phyloP scores from a whole-genome alignment of 2,113 vertebrate genomes.

The Gallinago media region DNA sequence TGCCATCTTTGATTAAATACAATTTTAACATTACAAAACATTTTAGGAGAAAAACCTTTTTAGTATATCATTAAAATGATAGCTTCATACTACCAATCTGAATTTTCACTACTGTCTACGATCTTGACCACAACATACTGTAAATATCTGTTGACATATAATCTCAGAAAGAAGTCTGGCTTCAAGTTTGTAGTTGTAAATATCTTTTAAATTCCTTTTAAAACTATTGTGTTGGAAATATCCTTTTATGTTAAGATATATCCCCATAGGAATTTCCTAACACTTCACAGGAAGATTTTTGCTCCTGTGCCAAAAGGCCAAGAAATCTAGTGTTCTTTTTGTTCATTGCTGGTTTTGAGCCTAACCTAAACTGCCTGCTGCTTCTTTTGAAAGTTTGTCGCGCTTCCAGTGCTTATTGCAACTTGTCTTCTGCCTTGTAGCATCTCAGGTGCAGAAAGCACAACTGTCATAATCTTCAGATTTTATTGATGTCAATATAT shows the following conservation, averaged over 20 bases:
- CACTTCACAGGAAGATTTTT: neutral
- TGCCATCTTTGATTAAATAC: neutral
- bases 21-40: neutral
- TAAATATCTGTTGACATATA: neutral
- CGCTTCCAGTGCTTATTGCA: neutral
- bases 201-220: neutral
- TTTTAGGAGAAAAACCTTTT: neutral
- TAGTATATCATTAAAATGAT: neutral
- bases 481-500: neutral
- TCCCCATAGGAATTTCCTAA: neutral
- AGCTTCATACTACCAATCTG: neutral
- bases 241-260: neutral
- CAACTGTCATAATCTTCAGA: neutral
- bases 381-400: neutral
- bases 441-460: neutral
- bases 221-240: neutral
- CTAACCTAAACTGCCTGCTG: constrained; percentile 6
- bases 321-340: neutral
- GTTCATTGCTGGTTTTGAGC: neutral
- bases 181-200: neutral
- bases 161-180: neutral
- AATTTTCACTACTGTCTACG: neutral
- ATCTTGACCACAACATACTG: neutral
- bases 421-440: constrained; percentile 6
- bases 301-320: neutral